Evolutionary conservation across 2,888 invertebrate genomes (phyloP), one percentile per base, ranked within the genome.

Genomic region (Agrochola macilenta): DNA sequence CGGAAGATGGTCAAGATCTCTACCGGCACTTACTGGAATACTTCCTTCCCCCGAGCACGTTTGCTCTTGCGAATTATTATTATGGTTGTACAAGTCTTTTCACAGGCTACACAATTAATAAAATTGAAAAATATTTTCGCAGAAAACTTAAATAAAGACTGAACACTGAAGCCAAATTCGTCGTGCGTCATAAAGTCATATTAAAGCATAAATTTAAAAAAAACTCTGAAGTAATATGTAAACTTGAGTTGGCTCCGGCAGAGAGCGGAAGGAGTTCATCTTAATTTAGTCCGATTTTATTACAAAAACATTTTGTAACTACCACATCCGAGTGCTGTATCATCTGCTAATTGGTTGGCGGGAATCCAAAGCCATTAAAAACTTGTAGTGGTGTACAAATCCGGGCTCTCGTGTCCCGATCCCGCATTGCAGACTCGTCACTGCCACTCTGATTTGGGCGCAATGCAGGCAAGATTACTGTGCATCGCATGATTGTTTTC

Each of bases 331-430:
- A 66, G 70, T 72, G 73, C 60, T 76, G 84, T 75, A 79, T 74
- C 85, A 80, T 81, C 52, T 70, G 69, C 52, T 87, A 83, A 83
- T 87, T 84, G 80, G 71, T 87, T 88, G 88, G 88, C 87, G 72
- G 72, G 69, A 66, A 58, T 76, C 83, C 86, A 85, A 84, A 76
- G 60, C 69, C 69, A 86, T 88, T 84, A 84, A 89, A 87, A 84
- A 79, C 58, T 76, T 74, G 65, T 69, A 79, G 78, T 69, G 64
- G 52, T 73, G 69, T 66, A 65, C 58, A 57, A 57, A 71, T 78
- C 60, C 43, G 39, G 49, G 69, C 60, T 30, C 43, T 70, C 60
- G 60, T 74, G 52, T 52, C 61, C 79, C 77, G 79, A 73, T 58
- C 70, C 84, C 82, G 89, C 86, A 86, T 65, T 89, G 86, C 84